These are phyloP conservation scores for Parus major DNA, from an alignment of 2,113 vertebrate species.

Conservation along the genomic window DNA sequence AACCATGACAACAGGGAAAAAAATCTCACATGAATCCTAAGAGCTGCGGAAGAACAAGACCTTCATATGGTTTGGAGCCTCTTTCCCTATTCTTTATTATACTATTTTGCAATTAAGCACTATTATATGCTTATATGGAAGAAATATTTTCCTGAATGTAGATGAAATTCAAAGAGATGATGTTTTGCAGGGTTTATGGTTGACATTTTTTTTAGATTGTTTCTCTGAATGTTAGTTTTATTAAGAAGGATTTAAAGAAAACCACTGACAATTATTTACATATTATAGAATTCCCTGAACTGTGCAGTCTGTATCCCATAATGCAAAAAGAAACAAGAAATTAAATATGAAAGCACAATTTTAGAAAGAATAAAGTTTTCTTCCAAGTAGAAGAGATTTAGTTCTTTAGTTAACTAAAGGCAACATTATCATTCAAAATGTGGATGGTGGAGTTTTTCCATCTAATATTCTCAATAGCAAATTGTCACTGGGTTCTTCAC, in stretches of 20 bases:
- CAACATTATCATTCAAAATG: not conserved
- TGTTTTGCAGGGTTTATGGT: not conserved
- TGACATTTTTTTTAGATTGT: not conserved
- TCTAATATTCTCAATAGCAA: not conserved
- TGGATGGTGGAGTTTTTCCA: not conserved
- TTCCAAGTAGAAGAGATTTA: not conserved
- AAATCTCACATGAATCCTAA: not conserved
- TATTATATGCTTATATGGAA: not conserved
- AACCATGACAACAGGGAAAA: not conserved
- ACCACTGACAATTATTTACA: not conserved
- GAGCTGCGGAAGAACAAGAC: not conserved
- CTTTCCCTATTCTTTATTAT: not conserved
- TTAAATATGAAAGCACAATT: not conserved
- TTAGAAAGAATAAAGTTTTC: not conserved
- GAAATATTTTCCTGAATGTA: not conserved
- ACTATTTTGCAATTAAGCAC: not conserved
- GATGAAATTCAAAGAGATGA: constrained; percentile 28
- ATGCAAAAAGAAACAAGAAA: not conserved
- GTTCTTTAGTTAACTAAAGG: not conserved
- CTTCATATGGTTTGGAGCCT: not conserved
- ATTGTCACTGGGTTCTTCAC: not conserved
- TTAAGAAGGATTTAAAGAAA: constrained; percentile 40
- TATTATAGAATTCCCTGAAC: not conserved
- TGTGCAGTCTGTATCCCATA: not conserved
- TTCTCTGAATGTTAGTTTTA: not conserved